Evolutionary conservation across 2,797 vertebrate genomes (phyloP).

Genomic region (Sebastes matsubarae): DNA sequence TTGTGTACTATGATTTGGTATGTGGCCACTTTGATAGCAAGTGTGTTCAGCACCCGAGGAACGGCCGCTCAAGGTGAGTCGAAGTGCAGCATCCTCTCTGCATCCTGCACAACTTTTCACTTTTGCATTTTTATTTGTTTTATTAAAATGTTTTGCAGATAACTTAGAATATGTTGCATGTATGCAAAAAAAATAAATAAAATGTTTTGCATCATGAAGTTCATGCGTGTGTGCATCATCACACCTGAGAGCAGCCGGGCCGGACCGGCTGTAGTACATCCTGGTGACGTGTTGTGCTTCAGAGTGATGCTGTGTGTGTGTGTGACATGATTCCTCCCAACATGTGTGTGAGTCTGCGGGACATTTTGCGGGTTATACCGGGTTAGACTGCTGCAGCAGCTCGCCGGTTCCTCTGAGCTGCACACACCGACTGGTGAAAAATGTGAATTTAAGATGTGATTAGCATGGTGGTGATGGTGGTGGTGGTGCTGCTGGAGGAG

Average conservation of each 20-base stretch:
- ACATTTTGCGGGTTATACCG: neutral
- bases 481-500: conserved; percentile 48
- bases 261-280: neutral
- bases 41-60: conserved; percentile 96
- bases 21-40: conserved; percentile 99
- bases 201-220: conserved; percentile 58
- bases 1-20: conserved; percentile 98
- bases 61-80: conserved; percentile 98
- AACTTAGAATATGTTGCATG: conserved; percentile 34
- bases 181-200: neutral
- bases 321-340: neutral
- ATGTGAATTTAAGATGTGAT: conserved; percentile 32
- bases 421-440: neutral
- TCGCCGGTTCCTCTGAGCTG: neutral
- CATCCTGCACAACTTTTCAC: conserved; percentile 47
- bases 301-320: too few species aligned
- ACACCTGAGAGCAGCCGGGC: conserved; percentile 46
- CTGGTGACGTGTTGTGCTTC: too few species aligned
- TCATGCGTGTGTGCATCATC: conserved; percentile 42
- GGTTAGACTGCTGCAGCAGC: neutral
- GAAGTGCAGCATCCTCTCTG: conserved; percentile 80
- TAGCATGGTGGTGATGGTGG: conserved; percentile 1
- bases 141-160: neutral
- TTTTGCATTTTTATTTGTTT: accelerated
- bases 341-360: conserved; percentile 24